Base-by-base conservation (phyloP, 1,140 invertebrate species). In the Magallana ariakensis region DNA sequence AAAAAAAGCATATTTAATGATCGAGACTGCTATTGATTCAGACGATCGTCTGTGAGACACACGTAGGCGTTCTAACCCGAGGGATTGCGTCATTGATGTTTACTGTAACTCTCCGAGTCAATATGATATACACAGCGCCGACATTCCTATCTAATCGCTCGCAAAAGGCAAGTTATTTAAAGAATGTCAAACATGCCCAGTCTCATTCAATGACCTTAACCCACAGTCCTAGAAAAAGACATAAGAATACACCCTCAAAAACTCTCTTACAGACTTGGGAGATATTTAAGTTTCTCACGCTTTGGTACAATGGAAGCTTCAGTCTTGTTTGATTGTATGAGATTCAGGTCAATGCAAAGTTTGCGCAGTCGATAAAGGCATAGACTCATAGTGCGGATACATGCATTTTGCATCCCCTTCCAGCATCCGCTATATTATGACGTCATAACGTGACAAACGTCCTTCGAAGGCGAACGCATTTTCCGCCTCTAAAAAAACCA, bases 81-180 rank as follows among this genome's bases (percentile, higher is more conserved):
- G 10, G 19, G 66, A 75, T 75, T 75, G 66, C 66, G 66, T 75
- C 66, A 75, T 19, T 10, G 66, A 22, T 75, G 66, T 75, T 75
- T 75, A 75, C 66, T 9, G 66, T 75, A 75, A 33, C 66, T 22
- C 66, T 22, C 66, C 19, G 66, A 75, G 66, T 75, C 66, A 75
- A 62, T 62, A 62, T 62, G n/a, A 16, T n/a, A 60, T n/a, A 15
- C 10, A 11, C 22, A 26, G 15, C 8, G 22, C 19, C 66, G 8
- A 75, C 66, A 75, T 75, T 26, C 66, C 33, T 75, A 26, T 75
- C 66, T 75, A 75, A 75, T 75, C 66, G 22, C 66, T 75, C 66
- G 66, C 66, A 75, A 75, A 75, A 46, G 66, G 66, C 66, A 75
- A 75, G 66, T 13, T 75, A 75, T 75, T 75, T 75, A 75, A 75